Base-by-base conservation (phyloP, 2,797 vertebrate genomes). In the Sitta carolinensis region DNA sequence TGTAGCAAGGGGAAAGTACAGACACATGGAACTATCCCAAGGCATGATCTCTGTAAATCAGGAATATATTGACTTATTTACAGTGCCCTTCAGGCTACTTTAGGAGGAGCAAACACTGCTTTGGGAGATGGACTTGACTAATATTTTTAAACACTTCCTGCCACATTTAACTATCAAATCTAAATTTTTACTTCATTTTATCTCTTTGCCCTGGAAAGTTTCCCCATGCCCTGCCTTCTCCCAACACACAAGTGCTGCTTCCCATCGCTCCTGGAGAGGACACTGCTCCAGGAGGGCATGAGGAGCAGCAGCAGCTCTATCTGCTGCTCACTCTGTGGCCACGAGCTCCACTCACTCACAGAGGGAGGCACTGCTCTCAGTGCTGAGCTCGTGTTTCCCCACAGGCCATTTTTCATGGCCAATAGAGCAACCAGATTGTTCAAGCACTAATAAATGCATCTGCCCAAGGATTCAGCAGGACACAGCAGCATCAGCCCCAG, bases 201-300 rank as follows among this genome's bases (percentile, higher is more conserved):
- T 17, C 16, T 63, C 30, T n/a, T 9, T 4, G 0, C 30, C 8
- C 34, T 55, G 20, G 34, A 23, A 88, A n/a, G 43, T 17, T 66
- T 51, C 20, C 43, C 20, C 38, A 4, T 1, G 6, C 48, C 12
- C 43, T 32, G 5, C 5, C 2, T 7, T 61, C 3, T 40, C 23
- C 54, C 67, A 45, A 0, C 34, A 42, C 18, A 1, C 1, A 32
- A 5, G 5, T 42, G 47, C 72, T 62, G 57, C 19, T 18, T 19
- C 54, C 6, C 25, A 2, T 15, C 2, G 0, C 32, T 2, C 7
- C 0, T 5, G 29, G 72, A 11, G 66, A 57, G 17, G 23, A 15
- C 12, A 5, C 45, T 7, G 3, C 27, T 34, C 20, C 54, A 10
- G 2, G 11, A 59, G 47, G 29, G 40, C 61, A 7, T 5, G 16